Evolutionary conservation across 2,113 vertebrate genomes (phyloP), one percentile per base, ranked within the genome.

Genomic region (Psittacula cyanocephala): DNA sequence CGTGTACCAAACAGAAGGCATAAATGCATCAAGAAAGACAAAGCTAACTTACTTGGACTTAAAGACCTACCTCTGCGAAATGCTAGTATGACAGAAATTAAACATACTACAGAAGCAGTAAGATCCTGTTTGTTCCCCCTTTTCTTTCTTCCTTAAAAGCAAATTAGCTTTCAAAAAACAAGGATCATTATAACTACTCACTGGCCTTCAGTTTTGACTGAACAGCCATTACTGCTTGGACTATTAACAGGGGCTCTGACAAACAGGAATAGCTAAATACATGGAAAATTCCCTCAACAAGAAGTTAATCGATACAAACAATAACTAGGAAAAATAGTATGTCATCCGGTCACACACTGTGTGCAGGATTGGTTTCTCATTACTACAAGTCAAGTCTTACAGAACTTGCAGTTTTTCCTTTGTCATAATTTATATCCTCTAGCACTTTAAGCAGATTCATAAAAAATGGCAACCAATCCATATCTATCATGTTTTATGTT

Each of bases 401-500:
- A 95, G 96, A 97, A 96, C 89, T 86, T 89, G 70, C 67, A 78
- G 78, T 84, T 96, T 94, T 60, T 47, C 82, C 89, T 97, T 97
- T 95, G 75, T 71, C 41, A 35, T 97, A 78, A 97, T 95, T 97
- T 95, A 93, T 91, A 94, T 92, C 86, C 76, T 70, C 81, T 91
- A 70, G 57, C 15, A 12, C 81, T 88, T 81, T 78, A 91, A 96
- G 94, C 79, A 92, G 86, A 93, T 92, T 95, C 91, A 88, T 96
- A 88, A 96, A 96, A 96, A 97, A 81, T 81, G 64, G 89, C 81
- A 96, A 33, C 78, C 62, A 79, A 84, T 95, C 91, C 79, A 86
- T 96, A 95, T 83, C 82, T 91, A 83, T 96, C 83, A 80, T 83
- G 35, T 93, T 97, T 97, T 97, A 95, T 92, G 88, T 96, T 86